Evolutionary conservation across 2,797 vertebrate genomes (phyloP).

Genomic region (Gymnoscopelus microlampas): DNA sequence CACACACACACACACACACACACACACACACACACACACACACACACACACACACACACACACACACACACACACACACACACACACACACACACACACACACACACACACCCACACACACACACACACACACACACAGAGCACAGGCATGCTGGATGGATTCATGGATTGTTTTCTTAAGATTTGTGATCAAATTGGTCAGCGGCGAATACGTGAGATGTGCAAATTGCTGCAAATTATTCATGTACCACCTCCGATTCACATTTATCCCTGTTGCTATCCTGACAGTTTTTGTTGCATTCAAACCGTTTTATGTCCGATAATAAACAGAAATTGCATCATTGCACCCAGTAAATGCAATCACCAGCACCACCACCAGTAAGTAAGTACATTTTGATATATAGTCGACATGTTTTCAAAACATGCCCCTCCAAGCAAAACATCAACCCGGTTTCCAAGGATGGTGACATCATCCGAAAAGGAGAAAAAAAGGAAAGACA

Average conservation of each 20-base stretch:
- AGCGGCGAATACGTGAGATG: conserved; percentile 28
- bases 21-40: background rate
- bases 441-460: conserved; percentile 43
- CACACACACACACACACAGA: conserved; percentile 10
- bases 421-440: conserved; percentile 31
- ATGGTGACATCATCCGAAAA: conserved; percentile 60
- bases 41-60: conserved; percentile 4
- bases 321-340: too few species aligned
- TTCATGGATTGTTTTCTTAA: conserved; percentile 40
- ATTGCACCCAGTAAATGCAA: too few species aligned
- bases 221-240: conserved; percentile 4
- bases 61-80: conserved; percentile 1
- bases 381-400: background rate
- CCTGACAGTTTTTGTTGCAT: too few species aligned
- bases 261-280: too few species aligned
- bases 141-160: conserved; percentile 29
- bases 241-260: too few species aligned
- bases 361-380: too few species aligned
- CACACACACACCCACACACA: background rate
- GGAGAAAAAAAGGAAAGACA: conserved; percentile 26
- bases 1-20: conserved; percentile 1
- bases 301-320: too few species aligned
- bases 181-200: conserved; percentile 27
- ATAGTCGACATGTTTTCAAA: conserved; percentile 35
- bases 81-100: conserved; percentile 6